phyloP scores from a whole-genome alignment of 2,888 invertebrate species.

The Netelia fuscicornis region DNA sequence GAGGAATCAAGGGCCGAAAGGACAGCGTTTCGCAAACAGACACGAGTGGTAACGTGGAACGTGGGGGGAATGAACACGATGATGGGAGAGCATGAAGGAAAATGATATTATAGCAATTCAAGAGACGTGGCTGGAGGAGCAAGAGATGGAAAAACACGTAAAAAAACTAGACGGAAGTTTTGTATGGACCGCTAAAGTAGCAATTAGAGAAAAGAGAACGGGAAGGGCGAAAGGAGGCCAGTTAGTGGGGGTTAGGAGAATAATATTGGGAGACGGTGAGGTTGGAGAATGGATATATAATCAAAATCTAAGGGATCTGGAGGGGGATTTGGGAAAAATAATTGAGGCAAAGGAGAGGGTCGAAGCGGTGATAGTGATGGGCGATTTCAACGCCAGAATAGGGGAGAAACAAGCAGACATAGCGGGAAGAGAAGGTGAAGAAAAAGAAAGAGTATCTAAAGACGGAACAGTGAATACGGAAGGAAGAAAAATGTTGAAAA shows the following conservation, averaged over 20 bases:
- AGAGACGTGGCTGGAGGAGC: slow-evolving; percentile 36
- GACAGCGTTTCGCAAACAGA: too few species aligned
- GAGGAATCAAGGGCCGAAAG: not conserved
- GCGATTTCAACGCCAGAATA: slow-evolving; percentile 58
- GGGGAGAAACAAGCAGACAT: slow-evolving; percentile 9
- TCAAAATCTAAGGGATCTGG: not conserved
- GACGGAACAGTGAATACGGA: slow-evolving; percentile 31
- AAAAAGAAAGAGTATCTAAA: slow-evolving; percentile 8
- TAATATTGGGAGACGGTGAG: not conserved
- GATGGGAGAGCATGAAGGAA: not conserved
- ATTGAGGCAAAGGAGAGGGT: not conserved
- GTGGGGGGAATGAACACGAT: slow-evolving; percentile 12
- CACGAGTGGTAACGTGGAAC: slow-evolving; percentile 4
- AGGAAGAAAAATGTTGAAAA: slow-evolving; percentile 1
- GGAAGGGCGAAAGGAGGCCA: slow-evolving; percentile 45
- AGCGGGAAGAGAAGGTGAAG: slow-evolving; percentile 1
- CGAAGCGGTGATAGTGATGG: slow-evolving; percentile 11
- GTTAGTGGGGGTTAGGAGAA: slow-evolving; percentile 48
- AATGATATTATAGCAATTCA: slow-evolving; percentile 12
- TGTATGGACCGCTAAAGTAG: slow-evolving; percentile 25
- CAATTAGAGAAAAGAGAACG: slow-evolving; percentile 9
- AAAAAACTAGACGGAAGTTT: slow-evolving; percentile 7
- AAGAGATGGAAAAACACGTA: not conserved
- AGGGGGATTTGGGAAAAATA: not conserved
- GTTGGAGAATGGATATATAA: slow-evolving; percentile 35